Base-by-base conservation (phyloP, 2,888 invertebrate genomes). In the Nemotelus pantherinus region DNA sequence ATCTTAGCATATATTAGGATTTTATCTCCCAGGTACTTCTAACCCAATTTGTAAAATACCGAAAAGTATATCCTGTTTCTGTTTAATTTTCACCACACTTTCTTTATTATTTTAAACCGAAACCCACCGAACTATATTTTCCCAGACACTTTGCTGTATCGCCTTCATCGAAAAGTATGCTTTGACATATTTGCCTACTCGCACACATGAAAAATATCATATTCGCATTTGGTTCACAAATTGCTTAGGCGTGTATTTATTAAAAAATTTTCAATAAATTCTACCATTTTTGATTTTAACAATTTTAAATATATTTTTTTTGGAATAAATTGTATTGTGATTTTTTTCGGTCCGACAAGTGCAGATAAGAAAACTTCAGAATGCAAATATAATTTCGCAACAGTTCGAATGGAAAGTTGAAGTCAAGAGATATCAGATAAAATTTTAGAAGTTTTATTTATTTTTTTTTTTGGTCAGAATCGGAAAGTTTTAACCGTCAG, bases 211-310 rank as follows among this genome's bases (percentile, higher is more conserved):
- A 25, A 25, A 25, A 4, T 55, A 44, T n/a, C 43, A 39, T 57
- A 71, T 71, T 71, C 71, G 44, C 71, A 55, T 57, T 71, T 45
- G 55, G 57, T 57, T 71, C 71, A 10, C 55, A 71, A 71, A 55
- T 71, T 53, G 55, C 57, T 55, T n/a, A 71, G 39, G 57, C 41
- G 57, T 10, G 50, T 68, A n/a, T 47, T 41, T 68, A 68, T 39
- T 68, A 68, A 68, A 68, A 50, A 68, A 45, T 2, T 41, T 5
- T 7, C 3, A 45, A 63, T 43, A 63, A 65, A 45, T 3, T 65
- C 43, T 7, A 58, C 39, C 41, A 47, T n/a, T 67, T 55, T 55
- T 55, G 57, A 10, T 50, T 71, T 71, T n/a, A 67, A 67, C 5
- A n/a, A 7, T 71, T 71, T 71, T 71, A 57, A 68, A 41, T 10